A percentile compares a stretch with the other conserved stretches of the same genome.
Conservation (phyloP, 2,888 invertebrate species). For the Lithophane semibrunnea region DNA sequence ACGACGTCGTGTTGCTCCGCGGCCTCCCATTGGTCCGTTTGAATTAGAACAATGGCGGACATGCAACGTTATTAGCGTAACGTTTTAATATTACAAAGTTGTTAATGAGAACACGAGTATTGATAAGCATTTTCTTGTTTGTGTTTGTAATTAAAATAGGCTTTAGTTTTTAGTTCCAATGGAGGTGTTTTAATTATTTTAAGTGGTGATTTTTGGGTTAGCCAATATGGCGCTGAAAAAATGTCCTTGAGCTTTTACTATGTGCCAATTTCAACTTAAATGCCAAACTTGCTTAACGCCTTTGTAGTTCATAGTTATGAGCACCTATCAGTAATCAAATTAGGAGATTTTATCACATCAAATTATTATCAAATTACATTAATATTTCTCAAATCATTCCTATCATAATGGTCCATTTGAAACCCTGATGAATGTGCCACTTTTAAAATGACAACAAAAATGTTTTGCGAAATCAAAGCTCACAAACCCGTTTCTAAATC, state of each 20-base stretch:
- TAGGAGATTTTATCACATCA: slow-evolving; percentile 50
- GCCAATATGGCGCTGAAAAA: slow-evolving; percentile 5
- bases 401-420: slow-evolving; percentile 60
- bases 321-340: slow-evolving; percentile 50
- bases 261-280: slow-evolving; percentile 20
- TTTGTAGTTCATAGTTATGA: slow-evolving; percentile 20
- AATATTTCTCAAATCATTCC: slow-evolving; percentile 38
- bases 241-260: neutral
- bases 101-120: slow-evolving; percentile 63
- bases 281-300: slow-evolving; percentile 20
- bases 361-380: slow-evolving; percentile 47
- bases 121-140: slow-evolving; percentile 61
- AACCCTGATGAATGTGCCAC: slow-evolving; percentile 55
- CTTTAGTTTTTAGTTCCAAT: slow-evolving; percentile 4
- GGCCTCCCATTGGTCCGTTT: slow-evolving; percentile 78
- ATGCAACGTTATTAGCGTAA: slow-evolving; percentile 61
- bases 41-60: slow-evolving; percentile 82
- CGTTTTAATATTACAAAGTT: slow-evolving; percentile 50
- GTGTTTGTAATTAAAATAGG: slow-evolving; percentile 51
- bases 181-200: neutral
- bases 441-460: slow-evolving; percentile 64
- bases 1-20: slow-evolving; percentile 65
- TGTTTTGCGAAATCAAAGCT: slow-evolving; percentile 65
- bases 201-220: neutral
- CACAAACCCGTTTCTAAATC: slow-evolving; percentile 53